phyloP scores from a whole-genome alignment of 2,797 vertebrate genomes.

The Oreortyx pictus region DNA sequence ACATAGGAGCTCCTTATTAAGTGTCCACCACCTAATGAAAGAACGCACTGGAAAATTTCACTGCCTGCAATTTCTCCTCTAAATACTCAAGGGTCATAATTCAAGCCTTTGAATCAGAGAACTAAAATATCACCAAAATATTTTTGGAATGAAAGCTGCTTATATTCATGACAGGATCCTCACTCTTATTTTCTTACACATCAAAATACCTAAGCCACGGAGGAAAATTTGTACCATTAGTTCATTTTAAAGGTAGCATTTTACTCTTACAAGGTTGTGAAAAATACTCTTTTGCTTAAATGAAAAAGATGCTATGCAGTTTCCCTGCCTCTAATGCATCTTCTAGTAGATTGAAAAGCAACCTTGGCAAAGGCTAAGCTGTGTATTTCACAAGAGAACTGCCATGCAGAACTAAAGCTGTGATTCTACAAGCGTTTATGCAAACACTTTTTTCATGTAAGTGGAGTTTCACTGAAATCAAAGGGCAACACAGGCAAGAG shows the following conservation, averaged over 20 bases:
- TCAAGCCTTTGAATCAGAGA: background rate
- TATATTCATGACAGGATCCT: background rate
- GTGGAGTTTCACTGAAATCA: background rate
- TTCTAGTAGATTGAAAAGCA: background rate
- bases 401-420: background rate
- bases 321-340: background rate
- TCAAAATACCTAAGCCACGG: background rate
- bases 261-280: background rate
- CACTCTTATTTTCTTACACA: background rate
- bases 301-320: background rate
- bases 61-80: slow-evolving; percentile 12
- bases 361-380: background rate
- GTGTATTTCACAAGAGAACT: background rate
- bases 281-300: background rate
- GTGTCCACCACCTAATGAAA: slow-evolving; percentile 35
- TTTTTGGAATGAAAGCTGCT: background rate
- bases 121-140: background rate
- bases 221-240: background rate
- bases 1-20: slow-evolving; percentile 49
- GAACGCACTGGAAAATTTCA: background rate
- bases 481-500: background rate
- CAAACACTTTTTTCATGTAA: background rate
- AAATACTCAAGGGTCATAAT: background rate
- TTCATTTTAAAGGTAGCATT: background rate
- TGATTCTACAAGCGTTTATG: background rate